Percentiles rank a stretch among this genome's conserved stretches.
Evolutionary conservation across 2,113 vertebrate species (phyloP).

Genomic region (Datnioides undecimradiatus): DNA sequence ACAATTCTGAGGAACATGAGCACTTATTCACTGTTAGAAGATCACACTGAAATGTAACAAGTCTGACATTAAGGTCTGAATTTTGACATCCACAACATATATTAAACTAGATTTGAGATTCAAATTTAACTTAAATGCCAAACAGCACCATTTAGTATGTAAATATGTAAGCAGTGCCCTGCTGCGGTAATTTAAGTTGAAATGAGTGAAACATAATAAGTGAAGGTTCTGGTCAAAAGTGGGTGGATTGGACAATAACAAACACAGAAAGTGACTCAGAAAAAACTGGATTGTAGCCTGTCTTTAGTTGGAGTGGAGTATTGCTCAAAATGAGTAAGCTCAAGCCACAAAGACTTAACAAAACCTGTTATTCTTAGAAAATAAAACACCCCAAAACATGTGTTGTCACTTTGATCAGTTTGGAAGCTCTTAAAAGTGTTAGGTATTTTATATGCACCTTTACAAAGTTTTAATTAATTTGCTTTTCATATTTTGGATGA

Average conservation of each 20-base stretch:
- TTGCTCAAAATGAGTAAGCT: conserved; percentile 27
- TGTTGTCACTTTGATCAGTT: neutral
- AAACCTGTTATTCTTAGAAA: neutral
- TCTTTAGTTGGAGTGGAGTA: conserved; percentile 27
- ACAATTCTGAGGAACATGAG: too few species aligned
- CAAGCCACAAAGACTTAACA: neutral
- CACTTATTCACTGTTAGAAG: too few species aligned
- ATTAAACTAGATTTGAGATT: neutral
- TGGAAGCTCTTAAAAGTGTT: neutral
- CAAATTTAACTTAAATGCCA: neutral
- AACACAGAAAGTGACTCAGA: conserved; percentile 52
- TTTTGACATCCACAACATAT: too few species aligned
- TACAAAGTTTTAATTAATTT: too few species aligned
- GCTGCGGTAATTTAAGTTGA: neutral
- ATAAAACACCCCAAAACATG: neutral
- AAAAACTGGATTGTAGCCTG: conserved; percentile 38
- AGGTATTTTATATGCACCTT: neutral
- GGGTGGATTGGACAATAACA: conserved; percentile 43
- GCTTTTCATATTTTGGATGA: too few species aligned
- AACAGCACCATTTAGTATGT: neutral
- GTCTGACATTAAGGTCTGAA: too few species aligned
- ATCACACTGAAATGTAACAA: too few species aligned
- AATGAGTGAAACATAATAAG: conserved; percentile 23
- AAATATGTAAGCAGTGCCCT: neutral
- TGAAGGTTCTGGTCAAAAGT: conserved; percentile 36